A percentile compares a stretch with the other conserved stretches of the same genome.
Conservation (phyloP, 1,140 invertebrate genomes). For the Tetramorium alpestre region DNA sequence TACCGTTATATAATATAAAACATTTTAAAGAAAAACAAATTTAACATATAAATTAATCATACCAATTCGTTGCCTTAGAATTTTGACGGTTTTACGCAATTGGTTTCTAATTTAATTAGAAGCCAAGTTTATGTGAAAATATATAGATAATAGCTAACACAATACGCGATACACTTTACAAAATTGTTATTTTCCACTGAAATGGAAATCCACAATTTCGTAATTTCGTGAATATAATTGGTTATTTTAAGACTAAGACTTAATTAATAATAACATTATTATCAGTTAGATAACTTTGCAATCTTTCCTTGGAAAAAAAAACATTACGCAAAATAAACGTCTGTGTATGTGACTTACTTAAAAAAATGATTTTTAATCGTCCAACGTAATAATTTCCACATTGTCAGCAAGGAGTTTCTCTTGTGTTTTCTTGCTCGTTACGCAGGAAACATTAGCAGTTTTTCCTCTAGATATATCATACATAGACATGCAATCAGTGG, state of each 20-base stretch:
- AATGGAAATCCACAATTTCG: not conserved
- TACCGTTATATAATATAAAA: not conserved
- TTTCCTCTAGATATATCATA: conserved; percentile 78
- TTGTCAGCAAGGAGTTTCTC: conserved; percentile 77
- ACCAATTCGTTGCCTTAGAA: not conserved
- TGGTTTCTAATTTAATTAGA: not conserved
- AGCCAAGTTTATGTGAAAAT: not conserved
- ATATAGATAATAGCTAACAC: not conserved
- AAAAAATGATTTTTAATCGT: conserved; percentile 79
- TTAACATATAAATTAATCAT: not conserved
- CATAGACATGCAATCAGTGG: conserved; percentile 70
- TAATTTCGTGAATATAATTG: not conserved
- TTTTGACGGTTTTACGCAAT: not conserved
- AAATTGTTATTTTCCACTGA: not conserved
- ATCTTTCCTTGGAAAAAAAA: not conserved
- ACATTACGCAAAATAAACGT: not conserved
- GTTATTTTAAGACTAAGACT: not conserved
- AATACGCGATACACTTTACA: not conserved
- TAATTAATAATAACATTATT: not conserved
- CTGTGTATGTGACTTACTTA: not conserved
- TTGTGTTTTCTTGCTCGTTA: conserved; percentile 51
- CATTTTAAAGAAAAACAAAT: conserved; percentile 2
- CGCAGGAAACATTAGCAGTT: not conserved
- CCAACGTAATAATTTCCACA: conserved; percentile 84
- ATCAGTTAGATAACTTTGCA: not conserved